Percentiles rank a stretch among this genome's conserved stretches.
phyloP scores from a whole-genome alignment of 2,888 invertebrate species.

The Petrolisthes manimaculis region DNA sequence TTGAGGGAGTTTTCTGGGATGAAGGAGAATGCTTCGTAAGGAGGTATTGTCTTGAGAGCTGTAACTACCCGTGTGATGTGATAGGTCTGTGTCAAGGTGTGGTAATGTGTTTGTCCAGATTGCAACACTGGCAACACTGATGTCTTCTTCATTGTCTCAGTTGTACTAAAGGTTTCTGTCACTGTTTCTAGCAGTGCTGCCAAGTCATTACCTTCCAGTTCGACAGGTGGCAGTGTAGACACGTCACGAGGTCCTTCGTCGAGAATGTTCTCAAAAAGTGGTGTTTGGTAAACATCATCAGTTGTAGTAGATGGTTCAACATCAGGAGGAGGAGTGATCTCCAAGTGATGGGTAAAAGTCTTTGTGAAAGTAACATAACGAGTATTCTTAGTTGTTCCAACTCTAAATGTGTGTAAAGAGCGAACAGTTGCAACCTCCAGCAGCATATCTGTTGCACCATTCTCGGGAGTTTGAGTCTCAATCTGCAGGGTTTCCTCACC shows the following conservation, averaged over 20 bases:
- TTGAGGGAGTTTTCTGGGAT: constrained; percentile 87
- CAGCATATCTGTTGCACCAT: constrained; percentile 41
- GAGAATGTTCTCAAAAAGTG: constrained; percentile 72
- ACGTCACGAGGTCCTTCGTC: constrained; percentile 71
- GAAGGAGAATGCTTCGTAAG: constrained; percentile 88
- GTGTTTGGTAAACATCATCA: constrained; percentile 79
- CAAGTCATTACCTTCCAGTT: constrained; percentile 85
- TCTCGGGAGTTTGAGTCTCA: constrained; percentile 46
- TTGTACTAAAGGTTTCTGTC: constrained; percentile 92
- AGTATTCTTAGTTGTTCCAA: constrained; percentile 63
- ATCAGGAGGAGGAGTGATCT: constrained; percentile 45
- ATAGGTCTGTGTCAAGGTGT: constrained; percentile 91
- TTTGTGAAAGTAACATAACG: constrained; percentile 64
- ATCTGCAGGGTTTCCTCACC: constrained; percentile 61
- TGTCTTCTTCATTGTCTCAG: constrained; percentile 88
- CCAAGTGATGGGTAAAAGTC: constrained; percentile 59
- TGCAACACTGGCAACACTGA: constrained; percentile 87
- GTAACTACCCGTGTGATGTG: constrained; percentile 87
- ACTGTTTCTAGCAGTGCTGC: constrained; percentile 76
- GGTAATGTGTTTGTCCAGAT: constrained; percentile 78
- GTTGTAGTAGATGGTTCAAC: constrained; percentile 75
- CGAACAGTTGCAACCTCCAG: constrained; percentile 63
- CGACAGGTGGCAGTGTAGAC: constrained; percentile 85
- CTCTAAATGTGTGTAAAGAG: constrained; percentile 63
- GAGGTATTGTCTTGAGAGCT: constrained; percentile 89